Conservation (phyloP, 1,140 invertebrate genomes). For the Acyrthosiphon pisum region DNA sequence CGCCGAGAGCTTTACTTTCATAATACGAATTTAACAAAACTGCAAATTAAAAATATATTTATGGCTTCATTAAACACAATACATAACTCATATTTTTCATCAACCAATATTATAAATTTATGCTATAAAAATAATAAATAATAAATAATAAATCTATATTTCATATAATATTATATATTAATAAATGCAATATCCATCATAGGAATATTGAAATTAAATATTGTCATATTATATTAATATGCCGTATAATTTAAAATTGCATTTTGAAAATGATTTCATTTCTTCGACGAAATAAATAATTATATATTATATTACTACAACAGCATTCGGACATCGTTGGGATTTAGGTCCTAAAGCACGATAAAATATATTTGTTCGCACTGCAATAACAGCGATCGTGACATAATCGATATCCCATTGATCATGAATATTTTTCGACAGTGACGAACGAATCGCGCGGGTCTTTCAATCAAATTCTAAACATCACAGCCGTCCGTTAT, state of each 20-base stretch:
- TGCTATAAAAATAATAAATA: no score
- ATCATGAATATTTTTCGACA: no score
- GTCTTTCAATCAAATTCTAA: background rate
- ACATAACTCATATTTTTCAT: background rate
- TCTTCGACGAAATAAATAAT: background rate
- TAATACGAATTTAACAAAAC: background rate
- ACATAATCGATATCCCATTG: no score
- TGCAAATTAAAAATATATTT: background rate
- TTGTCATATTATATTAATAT: no score
- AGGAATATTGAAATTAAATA: no score
- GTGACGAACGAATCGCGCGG: no score
- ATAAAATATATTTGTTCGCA: no score
- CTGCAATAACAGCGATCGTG: no score
- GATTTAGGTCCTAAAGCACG: no score
- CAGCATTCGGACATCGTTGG: no score
- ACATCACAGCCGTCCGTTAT: background rate
- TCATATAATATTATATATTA: background rate
- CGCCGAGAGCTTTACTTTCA: background rate
- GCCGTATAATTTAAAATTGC: background rate
- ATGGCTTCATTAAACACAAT: background rate
- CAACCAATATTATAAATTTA: background rate
- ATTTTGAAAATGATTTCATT: background rate
- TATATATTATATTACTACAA: background rate
- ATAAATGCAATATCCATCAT: no score
- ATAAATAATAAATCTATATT: no score